Base-by-base conservation (phyloP, 1,140 invertebrate species). In the Adoxophyes honmai region DNA sequence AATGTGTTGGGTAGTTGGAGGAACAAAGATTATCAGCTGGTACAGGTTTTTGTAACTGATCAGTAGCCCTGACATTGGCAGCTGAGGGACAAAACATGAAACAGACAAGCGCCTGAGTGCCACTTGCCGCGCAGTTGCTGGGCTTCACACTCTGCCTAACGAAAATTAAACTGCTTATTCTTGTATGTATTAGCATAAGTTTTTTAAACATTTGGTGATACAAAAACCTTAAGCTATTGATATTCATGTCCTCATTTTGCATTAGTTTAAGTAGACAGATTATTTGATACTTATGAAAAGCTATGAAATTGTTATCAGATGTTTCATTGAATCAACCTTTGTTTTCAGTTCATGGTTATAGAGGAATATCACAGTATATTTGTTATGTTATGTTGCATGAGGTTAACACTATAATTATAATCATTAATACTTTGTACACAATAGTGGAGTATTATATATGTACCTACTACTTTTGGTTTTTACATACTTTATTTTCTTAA, bases 211-310 rank as follows among this genome's bases (percentile, higher is more conserved):
- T 6, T 6, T 28, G 21, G 21, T 28, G 21, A 28, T 3, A 28
- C 21, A 28, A 28, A 28, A 28, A 3, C 21, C 2, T 28, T 3
- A n/a, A n/a, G n/a, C n/a, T n/a, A n/a, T n/a, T n/a, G n/a, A n/a
- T 28, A 28, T 48, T 34, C 18, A 51, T 37, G 44, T 59, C 58
- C 54, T 48, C 53, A 51, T 56, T 72, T n/a, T n/a, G n/a, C n/a
- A n/a, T n/a, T n/a, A n/a, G 6, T 28, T 28, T 28, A 28, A 28
- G 21, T 28, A 28, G 18, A 28, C 42, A 28, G 42, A 48, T n/a
- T n/a, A 28, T 11, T 13, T 28, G 14, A 9, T 48, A 14, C 42
- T 5, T 48, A 48, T 48, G n/a, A 48, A 48, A 28, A 28, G 11
- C 11, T 48, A 48, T 48, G 21, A 21, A 28, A 48, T 21, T 48